A percentile compares a stretch with the other conserved stretches of the same genome.
Conservation (phyloP, 2,797 vertebrate species). For the Cossypha dichroa region DNA sequence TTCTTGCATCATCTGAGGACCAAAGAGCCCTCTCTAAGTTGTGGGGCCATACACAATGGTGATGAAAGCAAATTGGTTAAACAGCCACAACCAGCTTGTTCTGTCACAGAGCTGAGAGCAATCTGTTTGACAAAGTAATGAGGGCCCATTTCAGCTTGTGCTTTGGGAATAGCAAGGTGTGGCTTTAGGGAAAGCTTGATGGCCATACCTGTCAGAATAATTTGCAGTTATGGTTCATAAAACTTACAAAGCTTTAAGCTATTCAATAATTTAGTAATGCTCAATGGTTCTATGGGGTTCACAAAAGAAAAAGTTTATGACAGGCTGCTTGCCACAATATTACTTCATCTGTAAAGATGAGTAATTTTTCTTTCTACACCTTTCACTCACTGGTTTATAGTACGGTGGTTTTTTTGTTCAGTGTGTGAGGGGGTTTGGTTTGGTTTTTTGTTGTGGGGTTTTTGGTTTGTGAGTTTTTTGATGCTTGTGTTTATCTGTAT, state of each 20-base stretch:
- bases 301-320: not conserved
- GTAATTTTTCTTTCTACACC: not conserved
- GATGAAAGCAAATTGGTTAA: not conserved
- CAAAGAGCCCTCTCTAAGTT: not conserved
- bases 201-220: not conserved
- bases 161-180: not conserved
- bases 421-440: not conserved
- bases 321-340: not conserved
- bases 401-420: not conserved
- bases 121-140: not conserved
- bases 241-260: not conserved
- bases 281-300: not conserved
- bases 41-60: not conserved
- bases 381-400: not conserved
- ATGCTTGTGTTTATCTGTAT: not conserved
- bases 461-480: not conserved
- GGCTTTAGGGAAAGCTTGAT: not conserved
- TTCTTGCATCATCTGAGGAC: not conserved
- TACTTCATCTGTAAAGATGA: not conserved
- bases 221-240: not conserved
- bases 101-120: not conserved
- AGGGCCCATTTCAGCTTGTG: not conserved
- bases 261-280: not conserved
- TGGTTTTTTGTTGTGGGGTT: not conserved
- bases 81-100: not conserved